Conservation (phyloP, 2,888 invertebrate species). For the Drosophila formosana region DNA sequence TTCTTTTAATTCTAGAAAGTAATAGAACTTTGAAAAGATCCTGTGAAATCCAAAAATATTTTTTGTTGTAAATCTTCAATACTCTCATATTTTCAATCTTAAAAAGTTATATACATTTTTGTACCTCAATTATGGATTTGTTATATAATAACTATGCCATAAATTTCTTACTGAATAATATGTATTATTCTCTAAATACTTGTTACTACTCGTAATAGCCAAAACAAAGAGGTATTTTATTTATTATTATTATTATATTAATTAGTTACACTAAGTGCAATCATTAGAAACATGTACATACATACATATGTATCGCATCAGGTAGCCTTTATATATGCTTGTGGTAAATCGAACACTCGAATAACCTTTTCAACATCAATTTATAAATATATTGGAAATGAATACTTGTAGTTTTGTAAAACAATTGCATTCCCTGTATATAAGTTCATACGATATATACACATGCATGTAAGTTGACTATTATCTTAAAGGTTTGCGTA, state of each 20-base stretch:
- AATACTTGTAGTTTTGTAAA: background rate
- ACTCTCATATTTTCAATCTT: background rate
- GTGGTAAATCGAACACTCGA: conserved; percentile 32
- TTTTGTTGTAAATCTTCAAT: background rate
- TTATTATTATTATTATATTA: background rate
- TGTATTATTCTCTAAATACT: background rate
- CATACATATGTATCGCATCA: conserved; percentile 57
- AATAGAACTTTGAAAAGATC: too few species aligned
- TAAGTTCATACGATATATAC: conserved; percentile 15
- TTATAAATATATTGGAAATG: conserved; percentile 37
- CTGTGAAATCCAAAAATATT: too few species aligned
- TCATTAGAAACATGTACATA: background rate
- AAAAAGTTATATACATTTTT: conserved; percentile 2
- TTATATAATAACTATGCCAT: background rate
- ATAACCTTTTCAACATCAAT: conserved; percentile 6
- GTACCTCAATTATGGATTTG: background rate
- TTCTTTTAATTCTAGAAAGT: background rate
- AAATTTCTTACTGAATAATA: background rate
- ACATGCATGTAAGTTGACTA: conserved; percentile 71
- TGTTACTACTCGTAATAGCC: background rate
- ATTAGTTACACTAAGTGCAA: background rate
- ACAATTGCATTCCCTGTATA: conserved; percentile 12
- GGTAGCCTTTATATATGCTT: conserved; percentile 72
- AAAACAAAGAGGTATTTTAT: background rate
- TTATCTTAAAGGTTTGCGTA: conserved; percentile 70